A percentile compares a stretch with the other conserved stretches of the same genome.
Conservation (phyloP, 2,113 vertebrate genomes). For the Odontesthes bonariensis region DNA sequence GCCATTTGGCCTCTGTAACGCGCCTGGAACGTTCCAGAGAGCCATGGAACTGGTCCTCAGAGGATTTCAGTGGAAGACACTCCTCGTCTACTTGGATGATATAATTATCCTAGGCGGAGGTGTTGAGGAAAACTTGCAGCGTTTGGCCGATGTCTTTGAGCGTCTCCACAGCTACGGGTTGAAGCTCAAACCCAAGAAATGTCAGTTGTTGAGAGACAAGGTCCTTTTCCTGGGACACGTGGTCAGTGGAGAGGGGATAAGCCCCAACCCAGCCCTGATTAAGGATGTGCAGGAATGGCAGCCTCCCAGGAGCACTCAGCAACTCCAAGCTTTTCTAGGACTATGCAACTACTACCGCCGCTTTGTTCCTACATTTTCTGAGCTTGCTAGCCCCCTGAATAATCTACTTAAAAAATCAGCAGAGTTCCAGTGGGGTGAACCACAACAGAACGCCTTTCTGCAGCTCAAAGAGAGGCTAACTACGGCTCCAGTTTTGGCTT, state of each 20-base stretch:
- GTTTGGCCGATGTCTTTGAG: background rate
- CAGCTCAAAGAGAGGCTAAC: constrained; percentile 3
- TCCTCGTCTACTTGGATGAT: constrained; percentile 1
- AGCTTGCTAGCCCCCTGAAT: background rate
- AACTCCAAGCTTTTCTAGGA: background rate
- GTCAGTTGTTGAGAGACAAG: background rate
- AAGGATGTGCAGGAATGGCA: background rate
- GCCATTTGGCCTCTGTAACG: background rate
- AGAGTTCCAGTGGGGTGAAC: background rate
- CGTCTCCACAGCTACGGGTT: background rate
- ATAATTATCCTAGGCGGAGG: background rate
- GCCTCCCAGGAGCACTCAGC: background rate
- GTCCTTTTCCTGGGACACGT: background rate
- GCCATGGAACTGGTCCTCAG: background rate
- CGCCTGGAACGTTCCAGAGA: background rate
- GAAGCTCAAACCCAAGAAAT: background rate
- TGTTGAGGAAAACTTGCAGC: background rate
- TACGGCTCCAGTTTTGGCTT: background rate
- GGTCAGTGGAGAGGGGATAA: background rate
- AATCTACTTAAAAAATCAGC: background rate
- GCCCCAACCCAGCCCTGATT: background rate
- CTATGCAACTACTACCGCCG: background rate
- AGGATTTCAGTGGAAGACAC: background rate
- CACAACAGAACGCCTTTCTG: background rate
- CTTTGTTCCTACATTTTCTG: background rate